A percentile compares a stretch with the other conserved stretches of the same genome.
These are phyloP conservation scores for Thripadectes ignobilis DNA, from an alignment of 2,797 vertebrate genomes.

Conservation along the genomic window DNA sequence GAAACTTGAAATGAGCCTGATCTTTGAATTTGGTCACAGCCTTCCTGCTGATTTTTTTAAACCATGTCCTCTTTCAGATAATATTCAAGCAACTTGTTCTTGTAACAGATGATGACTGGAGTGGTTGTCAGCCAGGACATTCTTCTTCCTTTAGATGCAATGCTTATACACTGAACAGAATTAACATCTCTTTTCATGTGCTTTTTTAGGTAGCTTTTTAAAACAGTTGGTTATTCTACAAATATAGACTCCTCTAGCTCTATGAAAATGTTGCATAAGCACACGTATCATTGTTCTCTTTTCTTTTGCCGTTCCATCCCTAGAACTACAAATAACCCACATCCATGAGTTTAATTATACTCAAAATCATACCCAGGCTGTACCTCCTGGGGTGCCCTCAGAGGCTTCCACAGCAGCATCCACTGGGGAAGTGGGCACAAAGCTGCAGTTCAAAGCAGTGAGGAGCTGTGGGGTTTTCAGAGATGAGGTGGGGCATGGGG, in stretches of 20 bases:
- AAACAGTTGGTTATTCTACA: neutral
- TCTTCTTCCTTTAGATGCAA: neutral
- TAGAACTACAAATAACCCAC: neutral
- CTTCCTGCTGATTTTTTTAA: neutral
- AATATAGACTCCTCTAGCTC: neutral
- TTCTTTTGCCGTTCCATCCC: neutral
- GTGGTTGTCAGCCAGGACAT: neutral
- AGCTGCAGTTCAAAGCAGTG: neutral
- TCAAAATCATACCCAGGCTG: neutral
- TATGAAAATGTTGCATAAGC: neutral
- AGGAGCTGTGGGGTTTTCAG: neutral
- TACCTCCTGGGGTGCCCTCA: neutral
- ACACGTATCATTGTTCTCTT: neutral
- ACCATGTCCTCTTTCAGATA: neutral
- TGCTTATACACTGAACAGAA: neutral
- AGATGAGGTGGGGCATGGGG: neutral
- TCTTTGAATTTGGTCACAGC: neutral
- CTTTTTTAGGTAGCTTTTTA: neutral
- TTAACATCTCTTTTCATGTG: neutral
- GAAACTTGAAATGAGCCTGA: neutral
- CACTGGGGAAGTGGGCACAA: neutral
- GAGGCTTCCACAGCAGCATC: neutral
- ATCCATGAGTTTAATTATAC: neutral
- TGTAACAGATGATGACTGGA: neutral
- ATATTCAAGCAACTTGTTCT: neutral